A percentile compares a stretch with the other conserved stretches of the same genome.
Conservation (phyloP, 1,140 invertebrate genomes). For the Leptoteleia sp. region DNA sequence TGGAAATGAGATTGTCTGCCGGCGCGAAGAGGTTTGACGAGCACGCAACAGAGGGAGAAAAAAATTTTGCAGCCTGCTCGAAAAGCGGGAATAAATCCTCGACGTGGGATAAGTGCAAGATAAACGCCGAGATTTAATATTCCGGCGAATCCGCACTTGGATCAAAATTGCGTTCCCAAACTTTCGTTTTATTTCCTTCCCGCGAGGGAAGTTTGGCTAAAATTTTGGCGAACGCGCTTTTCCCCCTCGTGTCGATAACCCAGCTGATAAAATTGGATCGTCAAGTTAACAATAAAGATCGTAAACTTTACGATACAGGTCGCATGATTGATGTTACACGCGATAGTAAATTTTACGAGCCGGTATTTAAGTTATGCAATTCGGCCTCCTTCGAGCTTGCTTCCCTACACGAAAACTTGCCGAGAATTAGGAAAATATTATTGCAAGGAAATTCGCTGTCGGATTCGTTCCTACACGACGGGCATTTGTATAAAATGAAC, state of each 20-base stretch:
- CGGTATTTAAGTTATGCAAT: slow-evolving; percentile 10
- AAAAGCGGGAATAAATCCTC: slow-evolving; percentile 14
- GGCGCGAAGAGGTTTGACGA: not conserved
- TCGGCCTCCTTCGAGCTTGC: not conserved
- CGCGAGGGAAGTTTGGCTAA: not conserved
- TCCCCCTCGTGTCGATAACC: not conserved
- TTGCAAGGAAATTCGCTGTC: not conserved
- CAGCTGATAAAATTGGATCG: slow-evolving; percentile 6
- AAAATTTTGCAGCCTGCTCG: slow-evolving; percentile 6
- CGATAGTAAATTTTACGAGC: slow-evolving; percentile 17
- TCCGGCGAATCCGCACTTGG: not conserved
- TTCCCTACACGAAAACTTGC: slow-evolving; percentile 1
- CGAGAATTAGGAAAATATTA: slow-evolving; percentile 10
- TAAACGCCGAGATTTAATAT: slow-evolving; percentile 19
- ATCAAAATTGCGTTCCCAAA: slow-evolving; percentile 5
- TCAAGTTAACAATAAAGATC: slow-evolving; percentile 17
- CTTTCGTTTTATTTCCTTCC: not conserved
- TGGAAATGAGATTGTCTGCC: slow-evolving; percentile 23
- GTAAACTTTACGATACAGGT: slow-evolving; percentile 22
- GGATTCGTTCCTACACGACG: not conserved
- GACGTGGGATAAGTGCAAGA: slow-evolving; percentile 1
- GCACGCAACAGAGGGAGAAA: slow-evolving; percentile 10
- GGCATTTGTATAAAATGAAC: not conserved
- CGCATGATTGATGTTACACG: slow-evolving; percentile 11
- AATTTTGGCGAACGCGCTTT: slow-evolving; percentile 3